phyloP scores from a whole-genome alignment of 2,888 invertebrate genomes.

The Aquatica leii region DNA sequence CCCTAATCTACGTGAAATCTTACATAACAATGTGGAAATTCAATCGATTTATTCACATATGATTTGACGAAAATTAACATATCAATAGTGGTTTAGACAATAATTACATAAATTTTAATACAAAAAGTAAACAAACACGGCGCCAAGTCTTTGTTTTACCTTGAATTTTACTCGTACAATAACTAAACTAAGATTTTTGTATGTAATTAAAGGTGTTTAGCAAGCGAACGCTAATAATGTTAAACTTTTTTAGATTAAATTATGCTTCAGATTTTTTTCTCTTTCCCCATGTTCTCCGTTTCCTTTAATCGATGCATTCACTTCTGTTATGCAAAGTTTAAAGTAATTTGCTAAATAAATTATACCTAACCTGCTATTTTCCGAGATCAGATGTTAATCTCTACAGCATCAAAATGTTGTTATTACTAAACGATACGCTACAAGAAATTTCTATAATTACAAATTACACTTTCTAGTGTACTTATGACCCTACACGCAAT shows the following conservation, averaged over 20 bases:
- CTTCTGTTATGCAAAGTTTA: too few relatives aligned
- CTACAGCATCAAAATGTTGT: too few relatives aligned
- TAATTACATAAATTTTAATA: conserved; percentile 11
- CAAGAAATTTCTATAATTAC: too few relatives aligned
- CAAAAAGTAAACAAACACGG: conserved; percentile 11
- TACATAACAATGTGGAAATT: not conserved
- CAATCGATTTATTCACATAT: not conserved
- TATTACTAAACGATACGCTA: too few relatives aligned
- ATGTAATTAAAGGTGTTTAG: not conserved
- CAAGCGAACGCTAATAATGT: conserved; percentile 5
- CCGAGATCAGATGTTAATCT: too few relatives aligned
- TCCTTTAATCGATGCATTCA: too few relatives aligned
- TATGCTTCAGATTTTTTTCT: too few relatives aligned
- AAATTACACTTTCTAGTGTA: too few relatives aligned
- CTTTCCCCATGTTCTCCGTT: too few relatives aligned
- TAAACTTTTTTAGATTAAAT: not conserved
- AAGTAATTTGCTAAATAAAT: too few relatives aligned
- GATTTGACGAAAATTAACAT: conserved; percentile 14
- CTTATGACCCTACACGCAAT: too few relatives aligned
- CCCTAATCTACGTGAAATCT: conserved; percentile 3
- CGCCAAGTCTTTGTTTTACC: conserved; percentile 17
- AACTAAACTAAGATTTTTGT: not conserved
- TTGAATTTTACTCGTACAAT: conserved; percentile 6
- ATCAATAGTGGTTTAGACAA: conserved; percentile 15
- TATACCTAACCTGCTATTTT: too few relatives aligned